phyloP scores from a whole-genome alignment of 2,888 invertebrate genomes.

The Spatulosminthurus flaviceps region DNA sequence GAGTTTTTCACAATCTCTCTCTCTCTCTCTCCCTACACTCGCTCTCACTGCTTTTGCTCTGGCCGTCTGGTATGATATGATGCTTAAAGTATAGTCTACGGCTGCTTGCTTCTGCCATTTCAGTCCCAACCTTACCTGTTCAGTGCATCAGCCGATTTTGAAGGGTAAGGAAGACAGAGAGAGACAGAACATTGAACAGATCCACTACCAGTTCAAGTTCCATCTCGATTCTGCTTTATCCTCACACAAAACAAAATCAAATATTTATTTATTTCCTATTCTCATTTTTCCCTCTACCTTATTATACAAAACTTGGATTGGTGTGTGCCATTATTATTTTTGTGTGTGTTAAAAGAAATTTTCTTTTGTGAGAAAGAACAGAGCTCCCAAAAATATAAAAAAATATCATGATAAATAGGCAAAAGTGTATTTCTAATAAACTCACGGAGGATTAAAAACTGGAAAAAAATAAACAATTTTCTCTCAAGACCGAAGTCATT shows the following conservation, averaged over 20 bases:
- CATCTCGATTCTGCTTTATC: slow-evolving; percentile 8
- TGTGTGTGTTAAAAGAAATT: no score
- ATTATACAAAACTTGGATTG: no score
- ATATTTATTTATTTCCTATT: neutral
- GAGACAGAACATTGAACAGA: slow-evolving; percentile 33
- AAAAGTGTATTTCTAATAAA: no score
- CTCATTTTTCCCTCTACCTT: no score
- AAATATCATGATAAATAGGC: no score
- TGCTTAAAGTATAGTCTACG: neutral
- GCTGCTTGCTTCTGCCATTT: slow-evolving; percentile 1
- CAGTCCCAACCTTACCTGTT: slow-evolving; percentile 20
- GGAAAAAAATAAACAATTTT: no score
- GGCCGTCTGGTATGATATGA: neutral
- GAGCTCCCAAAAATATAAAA: no score
- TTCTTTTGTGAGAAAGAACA: no score
- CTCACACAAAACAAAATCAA: no score
- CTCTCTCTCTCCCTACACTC: neutral
- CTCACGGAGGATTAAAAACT: no score
- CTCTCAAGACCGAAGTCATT: no score
- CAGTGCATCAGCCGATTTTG: slow-evolving; percentile 32
- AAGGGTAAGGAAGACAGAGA: slow-evolving; percentile 28
- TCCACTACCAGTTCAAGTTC: slow-evolving; percentile 4
- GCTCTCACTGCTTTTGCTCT: neutral
- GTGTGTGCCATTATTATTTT: no score
- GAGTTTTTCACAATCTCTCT: neutral